Conservation (phyloP, 2,797 vertebrate species). For the Esox masquinongy region DNA sequence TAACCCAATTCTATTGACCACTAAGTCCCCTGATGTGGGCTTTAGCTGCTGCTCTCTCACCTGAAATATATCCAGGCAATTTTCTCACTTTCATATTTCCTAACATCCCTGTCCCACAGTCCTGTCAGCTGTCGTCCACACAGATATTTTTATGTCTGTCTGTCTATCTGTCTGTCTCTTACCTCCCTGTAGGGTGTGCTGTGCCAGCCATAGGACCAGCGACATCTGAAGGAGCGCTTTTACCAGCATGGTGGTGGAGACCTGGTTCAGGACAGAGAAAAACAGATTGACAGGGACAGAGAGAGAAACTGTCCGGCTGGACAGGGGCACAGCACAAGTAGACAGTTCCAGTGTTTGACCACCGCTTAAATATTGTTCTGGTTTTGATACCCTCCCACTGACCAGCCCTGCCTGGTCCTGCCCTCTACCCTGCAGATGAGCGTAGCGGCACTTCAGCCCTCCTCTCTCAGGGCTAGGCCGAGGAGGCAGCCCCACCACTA, state of each 20-base stretch:
- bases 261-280: conserved; percentile 11
- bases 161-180: conserved; percentile 43
- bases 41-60: not conserved
- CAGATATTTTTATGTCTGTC: not conserved
- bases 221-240: conserved; percentile 70
- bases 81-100: not conserved
- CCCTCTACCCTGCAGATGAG: conserved; percentile 56
- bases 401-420: conserved; percentile 49
- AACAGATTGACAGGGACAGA: conserved; percentile 16
- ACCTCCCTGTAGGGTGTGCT: conserved; percentile 78
- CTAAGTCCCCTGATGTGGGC: not conserved
- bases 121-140: not conserved
- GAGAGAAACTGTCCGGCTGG: conserved; percentile 11
- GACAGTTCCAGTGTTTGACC: conserved; percentile 11
- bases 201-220: conserved; percentile 74
- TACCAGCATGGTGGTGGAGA: conserved; percentile 69
- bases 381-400: conserved; percentile 52
- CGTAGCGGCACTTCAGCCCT: conserved; percentile 16
- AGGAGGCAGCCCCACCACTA: conserved; percentile 9
- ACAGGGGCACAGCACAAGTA: conserved; percentile 25
- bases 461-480: not conserved
- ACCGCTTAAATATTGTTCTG: conserved; percentile 64
- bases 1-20: too few relatives aligned
- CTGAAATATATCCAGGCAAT: not conserved
- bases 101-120: not conserved